These are phyloP conservation scores for Lepidurus couesii DNA, from an alignment of 1,140 invertebrate species.

Conservation along the genomic window DNA sequence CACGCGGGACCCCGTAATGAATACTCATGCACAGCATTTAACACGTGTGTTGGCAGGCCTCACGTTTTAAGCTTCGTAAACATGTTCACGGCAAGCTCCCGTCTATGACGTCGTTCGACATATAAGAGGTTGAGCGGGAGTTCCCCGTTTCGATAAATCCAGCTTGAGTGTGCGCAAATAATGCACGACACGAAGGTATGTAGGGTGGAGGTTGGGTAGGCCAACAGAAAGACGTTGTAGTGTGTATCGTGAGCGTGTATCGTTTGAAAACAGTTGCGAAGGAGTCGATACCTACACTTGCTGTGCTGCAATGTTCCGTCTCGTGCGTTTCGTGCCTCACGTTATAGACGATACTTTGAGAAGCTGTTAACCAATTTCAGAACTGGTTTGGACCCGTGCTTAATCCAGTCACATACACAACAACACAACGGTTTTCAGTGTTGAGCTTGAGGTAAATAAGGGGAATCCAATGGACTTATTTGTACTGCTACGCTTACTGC, in stretches of 20 bases:
- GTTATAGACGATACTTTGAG: too few species aligned
- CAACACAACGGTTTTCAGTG: too few species aligned
- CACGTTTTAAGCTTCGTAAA: not conserved
- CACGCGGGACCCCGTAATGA: not conserved
- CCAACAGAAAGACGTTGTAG: not conserved
- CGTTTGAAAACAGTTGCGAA: too few species aligned
- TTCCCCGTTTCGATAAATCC: slow-evolving; percentile 19
- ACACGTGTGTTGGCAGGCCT: slow-evolving; percentile 2
- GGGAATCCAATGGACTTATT: too few species aligned
- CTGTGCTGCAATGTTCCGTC: too few species aligned
- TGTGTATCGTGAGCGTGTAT: not conserved
- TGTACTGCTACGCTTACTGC: too few species aligned
- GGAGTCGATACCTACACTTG: too few species aligned
- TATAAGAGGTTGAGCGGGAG: not conserved
- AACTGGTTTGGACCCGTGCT: too few species aligned
- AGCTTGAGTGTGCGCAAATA: slow-evolving; percentile 14
- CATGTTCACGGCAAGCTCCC: not conserved
- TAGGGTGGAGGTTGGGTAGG: not conserved
- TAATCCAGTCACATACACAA: too few species aligned
- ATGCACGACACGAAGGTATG: not conserved
- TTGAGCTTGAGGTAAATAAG: too few species aligned
- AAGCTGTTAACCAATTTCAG: too few species aligned
- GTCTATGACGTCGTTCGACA: not conserved
- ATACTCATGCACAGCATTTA: not conserved
- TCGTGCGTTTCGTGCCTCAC: too few species aligned